These are phyloP conservation scores for Physeter macrocephalus DNA, from an alignment of 2,113 vertebrate genomes.

Conservation along the genomic window DNA sequence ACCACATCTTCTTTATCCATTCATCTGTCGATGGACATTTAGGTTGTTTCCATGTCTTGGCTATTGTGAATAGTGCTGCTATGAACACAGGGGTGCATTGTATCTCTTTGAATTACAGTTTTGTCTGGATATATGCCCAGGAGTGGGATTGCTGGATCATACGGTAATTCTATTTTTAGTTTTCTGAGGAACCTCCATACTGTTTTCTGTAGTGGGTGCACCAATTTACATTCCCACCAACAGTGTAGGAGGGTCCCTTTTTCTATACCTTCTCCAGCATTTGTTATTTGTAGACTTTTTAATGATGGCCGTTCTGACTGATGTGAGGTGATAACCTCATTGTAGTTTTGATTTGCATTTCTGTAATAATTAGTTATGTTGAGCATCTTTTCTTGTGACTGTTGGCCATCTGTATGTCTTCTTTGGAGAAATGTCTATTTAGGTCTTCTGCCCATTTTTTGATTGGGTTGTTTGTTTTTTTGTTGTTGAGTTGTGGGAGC, in stretches of 20 bases:
- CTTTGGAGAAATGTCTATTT: neutral
- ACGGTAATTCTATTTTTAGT: neutral
- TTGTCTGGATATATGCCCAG: neutral
- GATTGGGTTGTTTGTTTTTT: neutral
- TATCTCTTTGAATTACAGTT: rapidly evolving
- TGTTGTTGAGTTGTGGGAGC: neutral
- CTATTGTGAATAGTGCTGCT: neutral
- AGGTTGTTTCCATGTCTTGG: neutral
- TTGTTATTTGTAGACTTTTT: neutral
- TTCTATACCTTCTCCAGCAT: neutral
- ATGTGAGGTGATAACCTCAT: neutral
- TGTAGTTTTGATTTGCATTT: neutral
- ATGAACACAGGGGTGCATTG: rapidly evolving
- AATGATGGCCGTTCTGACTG: neutral
- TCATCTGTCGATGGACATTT: neutral
- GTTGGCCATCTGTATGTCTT: neutral
- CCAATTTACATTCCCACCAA: neutral
- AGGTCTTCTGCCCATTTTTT: neutral
- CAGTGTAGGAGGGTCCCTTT: neutral
- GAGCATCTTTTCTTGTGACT: neutral
- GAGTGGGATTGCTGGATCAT: too few species aligned
- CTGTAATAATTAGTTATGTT: neutral
- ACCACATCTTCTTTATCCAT: neutral
- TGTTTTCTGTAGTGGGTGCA: neutral
- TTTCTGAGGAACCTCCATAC: neutral